These are phyloP conservation scores for Elanoides forficatus DNA, from an alignment of 2,113 vertebrate species.

Conservation along the genomic window DNA sequence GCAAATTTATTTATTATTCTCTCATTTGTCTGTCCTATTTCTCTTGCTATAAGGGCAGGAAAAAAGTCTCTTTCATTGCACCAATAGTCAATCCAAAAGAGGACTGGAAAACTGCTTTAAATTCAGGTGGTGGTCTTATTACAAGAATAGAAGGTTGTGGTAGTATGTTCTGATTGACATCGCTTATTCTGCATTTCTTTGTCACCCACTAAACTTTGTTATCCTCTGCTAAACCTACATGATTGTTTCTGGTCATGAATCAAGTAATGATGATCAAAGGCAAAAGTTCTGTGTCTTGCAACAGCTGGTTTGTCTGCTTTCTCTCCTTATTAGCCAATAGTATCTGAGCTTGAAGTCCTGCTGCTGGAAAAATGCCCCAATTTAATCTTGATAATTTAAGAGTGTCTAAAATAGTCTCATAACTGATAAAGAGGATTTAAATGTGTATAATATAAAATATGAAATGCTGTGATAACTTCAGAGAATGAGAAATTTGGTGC, in stretches of 20 bases:
- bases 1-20: not conserved
- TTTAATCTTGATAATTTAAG: constrained; percentile 21
- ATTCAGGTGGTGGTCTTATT: not conserved
- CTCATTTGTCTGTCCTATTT: not conserved
- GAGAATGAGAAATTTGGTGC: not conserved
- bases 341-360: not conserved
- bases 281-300: constrained; percentile 35
- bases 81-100: not conserved
- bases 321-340: constrained; percentile 17
- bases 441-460: not conserved
- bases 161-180: not conserved
- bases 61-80: not conserved
- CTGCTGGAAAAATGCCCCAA: constrained; percentile 17
- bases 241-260: not conserved
- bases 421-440: not conserved
- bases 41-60: not conserved
- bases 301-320: constrained; percentile 53
- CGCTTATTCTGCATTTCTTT: not conserved
- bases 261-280: constrained; percentile 36
- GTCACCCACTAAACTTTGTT: constrained; percentile 11
- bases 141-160: not conserved
- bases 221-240: not conserved
- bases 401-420: not conserved
- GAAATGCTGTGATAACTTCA: not conserved
- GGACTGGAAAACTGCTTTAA: not conserved